Percentiles rank a stretch among this genome's conserved stretches.
Evolutionary conservation across 2,888 invertebrate genomes (phyloP).

Genomic region (Coecobrya sp.): DNA sequence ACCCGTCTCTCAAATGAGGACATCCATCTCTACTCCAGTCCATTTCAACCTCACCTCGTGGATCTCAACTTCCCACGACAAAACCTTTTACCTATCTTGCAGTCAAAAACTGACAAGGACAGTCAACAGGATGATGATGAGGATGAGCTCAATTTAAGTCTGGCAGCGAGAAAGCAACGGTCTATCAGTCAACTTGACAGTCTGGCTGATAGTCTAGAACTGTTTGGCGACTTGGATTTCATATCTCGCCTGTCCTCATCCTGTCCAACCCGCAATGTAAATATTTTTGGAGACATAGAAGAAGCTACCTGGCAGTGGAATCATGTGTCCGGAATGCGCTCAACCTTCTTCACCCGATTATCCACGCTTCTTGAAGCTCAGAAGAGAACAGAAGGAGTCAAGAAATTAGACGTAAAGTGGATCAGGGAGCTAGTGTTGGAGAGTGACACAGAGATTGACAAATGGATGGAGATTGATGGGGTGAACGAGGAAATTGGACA

Average conservation of each 20-base stretch:
- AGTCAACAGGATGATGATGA: constrained; percentile 59
- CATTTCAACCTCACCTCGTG: constrained; percentile 65
- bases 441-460: constrained; percentile 76
- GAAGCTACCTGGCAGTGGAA: constrained; percentile 67
- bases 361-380: neutral
- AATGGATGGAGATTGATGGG: constrained; percentile 47
- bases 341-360: constrained; percentile 51
- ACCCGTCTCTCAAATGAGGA: constrained; percentile 46
- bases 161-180: constrained; percentile 57
- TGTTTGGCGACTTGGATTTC: constrained; percentile 73
- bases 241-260: constrained; percentile 56
- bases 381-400: neutral
- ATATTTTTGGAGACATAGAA: constrained; percentile 69
- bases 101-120: neutral
- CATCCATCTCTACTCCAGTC: constrained; percentile 71
- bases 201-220: constrained; percentile 33
- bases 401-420: neutral
- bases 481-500: constrained; percentile 76
- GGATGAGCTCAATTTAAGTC: constrained; percentile 49
- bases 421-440: constrained; percentile 78
- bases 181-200: constrained; percentile 43
- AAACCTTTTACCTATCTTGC: neutral
- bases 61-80: constrained; percentile 77
- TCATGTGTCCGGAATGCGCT: constrained; percentile 67
- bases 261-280: constrained; percentile 40